Conservation (phyloP, 2,888 invertebrate species). For the Xylota sylvarum region DNA sequence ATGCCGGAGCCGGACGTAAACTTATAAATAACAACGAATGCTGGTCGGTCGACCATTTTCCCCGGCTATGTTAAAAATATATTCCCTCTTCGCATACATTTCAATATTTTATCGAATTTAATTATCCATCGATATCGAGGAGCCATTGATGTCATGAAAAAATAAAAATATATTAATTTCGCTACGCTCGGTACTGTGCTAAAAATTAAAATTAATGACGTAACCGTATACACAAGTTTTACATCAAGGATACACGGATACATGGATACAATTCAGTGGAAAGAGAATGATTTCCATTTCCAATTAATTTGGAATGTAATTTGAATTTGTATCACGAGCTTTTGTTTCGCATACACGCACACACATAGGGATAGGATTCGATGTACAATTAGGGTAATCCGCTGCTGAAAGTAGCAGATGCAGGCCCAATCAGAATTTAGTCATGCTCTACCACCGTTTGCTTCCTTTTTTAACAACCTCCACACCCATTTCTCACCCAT, state of each 20-base stretch:
- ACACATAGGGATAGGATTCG: background rate
- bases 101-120: slow-evolving; percentile 22
- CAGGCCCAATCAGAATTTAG: background rate
- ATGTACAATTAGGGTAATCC: slow-evolving; percentile 22
- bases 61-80: background rate
- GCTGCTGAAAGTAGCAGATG: background rate
- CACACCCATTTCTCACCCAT: background rate
- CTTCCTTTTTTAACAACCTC: background rate
- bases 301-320: slow-evolving; percentile 52
- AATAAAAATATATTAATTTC: slow-evolving; percentile 5
- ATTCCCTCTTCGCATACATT: background rate
- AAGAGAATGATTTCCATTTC: slow-evolving; percentile 40
- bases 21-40: slow-evolving; percentile 16
- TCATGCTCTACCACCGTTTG: background rate
- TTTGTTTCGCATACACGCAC: background rate
- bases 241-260: slow-evolving; percentile 13
- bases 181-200: background rate
- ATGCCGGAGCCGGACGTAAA: slow-evolving; percentile 8
- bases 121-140: slow-evolving; percentile 32
- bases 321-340: slow-evolving; percentile 25
- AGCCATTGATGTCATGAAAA: slow-evolving; percentile 14
- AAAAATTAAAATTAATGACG: slow-evolving; percentile 65
- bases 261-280: background rate
- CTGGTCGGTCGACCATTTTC: background rate
- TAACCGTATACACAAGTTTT: slow-evolving; percentile 15